Evolutionary conservation across 2,113 vertebrate genomes (phyloP).

Genomic region (Pyxicephalus adspersus): DNA sequence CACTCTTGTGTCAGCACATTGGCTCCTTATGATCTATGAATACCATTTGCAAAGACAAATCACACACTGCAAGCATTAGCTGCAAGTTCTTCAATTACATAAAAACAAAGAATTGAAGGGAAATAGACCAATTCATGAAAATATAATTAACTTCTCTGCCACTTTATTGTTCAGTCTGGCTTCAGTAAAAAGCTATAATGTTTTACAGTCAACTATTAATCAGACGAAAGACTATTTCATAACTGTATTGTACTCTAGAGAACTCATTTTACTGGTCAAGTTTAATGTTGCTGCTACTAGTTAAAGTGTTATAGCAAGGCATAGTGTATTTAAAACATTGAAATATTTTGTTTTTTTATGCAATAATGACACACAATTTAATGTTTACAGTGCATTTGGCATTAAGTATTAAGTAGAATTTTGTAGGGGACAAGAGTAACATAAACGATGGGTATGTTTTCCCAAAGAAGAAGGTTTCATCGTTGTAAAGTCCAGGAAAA

Average conservation of each 20-base stretch:
- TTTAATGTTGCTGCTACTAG: neutral
- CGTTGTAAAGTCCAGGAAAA: no score
- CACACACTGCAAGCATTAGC: conserved; percentile 26
- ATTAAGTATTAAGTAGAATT: no score
- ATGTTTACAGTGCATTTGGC: no score
- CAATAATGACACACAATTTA: no score
- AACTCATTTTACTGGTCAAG: conserved; percentile 10
- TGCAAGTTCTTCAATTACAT: conserved; percentile 25
- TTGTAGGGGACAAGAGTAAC: no score
- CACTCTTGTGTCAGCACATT: conserved; percentile 20
- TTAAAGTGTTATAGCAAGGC: no score
- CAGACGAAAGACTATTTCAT: conserved; percentile 21
- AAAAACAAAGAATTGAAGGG: conserved; percentile 16
- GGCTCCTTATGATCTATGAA: conserved; percentile 31
- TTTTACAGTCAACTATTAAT: conserved; percentile 39
- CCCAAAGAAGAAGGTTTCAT: no score
- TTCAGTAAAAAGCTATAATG: conserved; percentile 32
- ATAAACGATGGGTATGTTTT: no score
- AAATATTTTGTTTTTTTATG: no score
- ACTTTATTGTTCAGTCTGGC: conserved; percentile 18
- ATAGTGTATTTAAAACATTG: no score
- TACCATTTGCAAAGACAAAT: conserved; percentile 34
- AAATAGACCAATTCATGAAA: conserved; percentile 37
- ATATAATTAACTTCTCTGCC: conserved; percentile 36
- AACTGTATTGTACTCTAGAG: conserved; percentile 18